These are phyloP conservation scores for Pelmatolapia mariae DNA, from an alignment of 2,113 vertebrate species.

Conservation along the genomic window DNA sequence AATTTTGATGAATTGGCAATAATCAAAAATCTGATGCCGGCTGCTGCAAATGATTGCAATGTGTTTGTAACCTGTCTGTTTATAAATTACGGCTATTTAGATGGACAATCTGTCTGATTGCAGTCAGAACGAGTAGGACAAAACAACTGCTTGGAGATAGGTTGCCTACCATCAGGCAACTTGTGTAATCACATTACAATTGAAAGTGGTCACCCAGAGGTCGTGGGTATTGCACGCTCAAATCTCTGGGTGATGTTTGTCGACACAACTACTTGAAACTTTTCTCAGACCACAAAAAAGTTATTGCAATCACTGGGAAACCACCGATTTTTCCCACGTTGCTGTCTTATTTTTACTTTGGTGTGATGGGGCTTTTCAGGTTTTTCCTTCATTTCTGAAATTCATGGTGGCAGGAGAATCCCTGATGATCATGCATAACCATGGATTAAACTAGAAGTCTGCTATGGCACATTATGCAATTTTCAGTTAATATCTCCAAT, in stretches of 20 bases:
- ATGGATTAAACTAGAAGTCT: neutral
- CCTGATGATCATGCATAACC: neutral
- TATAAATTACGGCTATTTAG: neutral
- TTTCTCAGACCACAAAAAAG: neutral
- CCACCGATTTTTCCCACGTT: accelerated
- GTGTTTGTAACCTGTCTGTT: neutral
- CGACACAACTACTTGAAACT: neutral
- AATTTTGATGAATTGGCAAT: neutral
- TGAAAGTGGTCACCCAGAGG: neutral
- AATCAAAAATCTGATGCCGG: neutral
- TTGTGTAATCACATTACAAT: neutral
- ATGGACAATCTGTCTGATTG: neutral
- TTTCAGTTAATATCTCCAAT: neutral
- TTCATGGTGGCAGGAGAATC: neutral
- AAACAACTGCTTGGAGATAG: neutral
- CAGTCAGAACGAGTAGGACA: neutral
- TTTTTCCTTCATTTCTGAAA: neutral
- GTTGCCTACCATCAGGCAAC: neutral
- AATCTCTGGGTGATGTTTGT: neutral
- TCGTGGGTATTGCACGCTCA: neutral
- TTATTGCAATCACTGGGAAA: neutral
- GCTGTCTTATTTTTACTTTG: neutral
- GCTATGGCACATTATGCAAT: neutral
- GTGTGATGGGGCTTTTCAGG: neutral
- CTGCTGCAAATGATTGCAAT: neutral